phyloP scores from a whole-genome alignment of 2,797 vertebrate genomes.

The Hoplostethus mediterraneus region DNA sequence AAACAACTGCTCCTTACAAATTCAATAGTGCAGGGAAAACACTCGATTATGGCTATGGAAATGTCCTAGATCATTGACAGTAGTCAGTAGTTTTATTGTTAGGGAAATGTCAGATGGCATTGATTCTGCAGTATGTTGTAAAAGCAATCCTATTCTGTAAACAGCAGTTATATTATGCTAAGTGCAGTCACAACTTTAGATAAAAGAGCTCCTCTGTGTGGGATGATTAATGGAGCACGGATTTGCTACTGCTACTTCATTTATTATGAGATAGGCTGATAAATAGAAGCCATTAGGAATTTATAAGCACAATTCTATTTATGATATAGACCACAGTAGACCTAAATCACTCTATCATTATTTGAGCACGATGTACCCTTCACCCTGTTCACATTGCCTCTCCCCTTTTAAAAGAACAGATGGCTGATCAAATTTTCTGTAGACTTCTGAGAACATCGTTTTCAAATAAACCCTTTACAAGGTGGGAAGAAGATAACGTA shows the following conservation, averaged over 20 bases:
- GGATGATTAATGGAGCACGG: conserved; percentile 6
- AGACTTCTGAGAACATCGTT: conserved; percentile 5
- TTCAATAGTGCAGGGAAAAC: too few species aligned
- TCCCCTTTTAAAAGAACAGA: neutral
- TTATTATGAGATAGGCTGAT: too few species aligned
- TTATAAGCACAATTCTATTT: conserved; percentile 1
- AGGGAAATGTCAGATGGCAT: neutral
- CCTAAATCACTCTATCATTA: neutral
- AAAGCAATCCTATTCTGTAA: neutral
- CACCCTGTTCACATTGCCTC: neutral
- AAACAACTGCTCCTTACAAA: too few species aligned
- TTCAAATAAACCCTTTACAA: neutral
- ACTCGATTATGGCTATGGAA: neutral
- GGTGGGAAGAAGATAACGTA: neutral
- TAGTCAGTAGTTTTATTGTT: neutral
- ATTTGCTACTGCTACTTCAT: neutral
- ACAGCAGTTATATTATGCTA: neutral
- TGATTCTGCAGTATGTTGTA: neutral
- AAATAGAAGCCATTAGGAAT: too few species aligned
- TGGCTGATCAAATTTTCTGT: neutral
- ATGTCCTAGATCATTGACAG: neutral
- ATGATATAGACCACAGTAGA: neutral
- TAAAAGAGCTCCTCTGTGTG: conserved; percentile 5
- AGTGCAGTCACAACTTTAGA: neutral
- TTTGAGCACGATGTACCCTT: neutral